Conservation (phyloP, 1,140 invertebrate genomes). For the Augochlora pura region DNA sequence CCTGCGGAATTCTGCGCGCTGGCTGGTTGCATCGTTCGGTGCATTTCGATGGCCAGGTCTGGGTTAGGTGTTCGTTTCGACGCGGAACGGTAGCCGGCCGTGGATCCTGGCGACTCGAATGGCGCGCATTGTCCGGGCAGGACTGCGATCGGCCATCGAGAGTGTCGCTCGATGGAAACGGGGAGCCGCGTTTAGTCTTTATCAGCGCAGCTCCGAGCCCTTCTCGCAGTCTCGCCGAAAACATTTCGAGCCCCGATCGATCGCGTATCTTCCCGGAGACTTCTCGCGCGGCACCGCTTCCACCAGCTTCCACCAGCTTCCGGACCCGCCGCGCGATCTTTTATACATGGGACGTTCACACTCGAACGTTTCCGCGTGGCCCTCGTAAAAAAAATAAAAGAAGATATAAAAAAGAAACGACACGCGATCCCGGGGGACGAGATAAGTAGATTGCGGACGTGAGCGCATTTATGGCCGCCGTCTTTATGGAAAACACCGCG, state of each 20-base stretch:
- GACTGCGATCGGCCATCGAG: slow-evolving; percentile 56
- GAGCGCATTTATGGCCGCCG: too few species aligned
- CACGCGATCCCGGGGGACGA: too few species aligned
- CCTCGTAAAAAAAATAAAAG: too few species aligned
- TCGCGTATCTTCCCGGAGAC: neutral
- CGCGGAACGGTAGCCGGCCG: slow-evolving; percentile 10
- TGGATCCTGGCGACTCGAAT: slow-evolving; percentile 45
- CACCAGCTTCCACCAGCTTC: too few species aligned
- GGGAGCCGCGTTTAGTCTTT: slow-evolving; percentile 21
- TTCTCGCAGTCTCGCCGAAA: slow-evolving; percentile 11
- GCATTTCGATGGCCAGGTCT: slow-evolving; percentile 44
- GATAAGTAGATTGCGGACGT: too few species aligned
- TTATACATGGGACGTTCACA: too few species aligned
- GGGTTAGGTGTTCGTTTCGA: neutral
- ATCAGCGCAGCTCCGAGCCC: slow-evolving; percentile 17
- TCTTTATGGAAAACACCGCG: too few species aligned
- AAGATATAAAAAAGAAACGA: too few species aligned
- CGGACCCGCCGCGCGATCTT: too few species aligned
- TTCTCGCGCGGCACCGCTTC: too few species aligned
- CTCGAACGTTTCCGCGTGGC: too few species aligned
- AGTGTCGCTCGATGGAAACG: neutral
- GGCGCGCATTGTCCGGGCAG: slow-evolving; percentile 58
- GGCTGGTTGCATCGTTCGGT: neutral
- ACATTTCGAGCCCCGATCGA: slow-evolving; percentile 17
- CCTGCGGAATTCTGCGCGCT: slow-evolving; percentile 21